Percentiles rank a stretch among this genome's conserved stretches.
phyloP scores from a whole-genome alignment of 2,888 invertebrate species.

The Oscheius sp. region DNA sequence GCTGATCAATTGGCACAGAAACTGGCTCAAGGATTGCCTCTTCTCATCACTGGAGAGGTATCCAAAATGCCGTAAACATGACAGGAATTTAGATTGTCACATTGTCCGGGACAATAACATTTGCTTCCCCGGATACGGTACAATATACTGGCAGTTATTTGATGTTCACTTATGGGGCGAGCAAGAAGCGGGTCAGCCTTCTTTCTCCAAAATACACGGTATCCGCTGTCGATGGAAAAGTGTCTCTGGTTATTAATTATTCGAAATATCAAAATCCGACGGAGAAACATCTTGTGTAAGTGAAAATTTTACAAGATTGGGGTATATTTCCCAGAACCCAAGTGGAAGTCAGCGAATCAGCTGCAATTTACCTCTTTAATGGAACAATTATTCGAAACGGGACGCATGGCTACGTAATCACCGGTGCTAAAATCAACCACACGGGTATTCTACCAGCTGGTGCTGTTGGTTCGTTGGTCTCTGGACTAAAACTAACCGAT shows the following conservation, averaged over 20 bases:
- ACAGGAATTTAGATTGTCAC: not conserved
- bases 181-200: not conserved
- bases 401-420: constrained; percentile 53
- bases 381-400: constrained; percentile 46
- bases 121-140: constrained; percentile 15
- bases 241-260: not conserved
- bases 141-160: constrained; percentile 19
- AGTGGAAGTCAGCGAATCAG: constrained; percentile 19
- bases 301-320: not conserved
- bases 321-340: constrained; percentile 13
- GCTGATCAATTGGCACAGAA: constrained; percentile 17
- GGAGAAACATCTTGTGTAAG: constrained; percentile 16
- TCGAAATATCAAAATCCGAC: constrained; percentile 15
- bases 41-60: constrained; percentile 18
- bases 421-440: constrained; percentile 49
- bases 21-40: constrained; percentile 14
- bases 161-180: constrained; percentile 3
- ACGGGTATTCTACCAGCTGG: constrained; percentile 48
- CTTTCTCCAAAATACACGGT: not conserved
- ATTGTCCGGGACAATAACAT: not conserved
- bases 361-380: constrained; percentile 17
- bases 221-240: not conserved
- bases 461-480: constrained; percentile 33
- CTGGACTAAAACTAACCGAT: not conserved
- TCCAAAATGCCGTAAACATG: no score